Conservation (phyloP, 2,888 invertebrate genomes). For the Dioctria linearis region DNA sequence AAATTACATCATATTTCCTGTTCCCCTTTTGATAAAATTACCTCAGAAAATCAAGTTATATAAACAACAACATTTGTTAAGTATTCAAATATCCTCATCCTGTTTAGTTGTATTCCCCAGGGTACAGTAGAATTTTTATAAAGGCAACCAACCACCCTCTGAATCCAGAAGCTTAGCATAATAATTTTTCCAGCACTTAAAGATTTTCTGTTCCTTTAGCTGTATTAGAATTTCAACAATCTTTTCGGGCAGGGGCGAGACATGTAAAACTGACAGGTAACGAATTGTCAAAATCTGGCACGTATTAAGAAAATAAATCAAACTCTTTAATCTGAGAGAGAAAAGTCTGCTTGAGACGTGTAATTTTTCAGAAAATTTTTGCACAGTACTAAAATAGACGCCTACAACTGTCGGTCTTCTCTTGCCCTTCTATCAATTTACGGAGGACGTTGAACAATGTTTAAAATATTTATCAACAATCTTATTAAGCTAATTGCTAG, state of each 20-base stretch:
- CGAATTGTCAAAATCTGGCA: slow-evolving; percentile 48
- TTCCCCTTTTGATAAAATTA: too few species aligned
- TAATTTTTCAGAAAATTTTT: slow-evolving; percentile 12
- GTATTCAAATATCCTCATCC: background rate
- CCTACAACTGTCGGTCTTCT: too few species aligned
- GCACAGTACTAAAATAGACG: too few species aligned
- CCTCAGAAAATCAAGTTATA: slow-evolving; percentile 17
- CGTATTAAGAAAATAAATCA: slow-evolving; percentile 52
- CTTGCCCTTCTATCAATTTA: too few species aligned
- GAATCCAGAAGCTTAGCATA: slow-evolving; percentile 35
- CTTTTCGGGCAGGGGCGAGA: background rate
- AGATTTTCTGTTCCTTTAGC: background rate
- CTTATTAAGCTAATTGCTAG: too few species aligned
- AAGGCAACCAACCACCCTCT: background rate
- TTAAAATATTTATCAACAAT: too few species aligned
- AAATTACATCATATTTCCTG: too few species aligned
- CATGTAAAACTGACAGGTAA: slow-evolving; percentile 12
- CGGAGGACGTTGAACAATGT: too few species aligned
- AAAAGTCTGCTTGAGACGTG: slow-evolving; percentile 40
- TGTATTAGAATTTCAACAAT: background rate
- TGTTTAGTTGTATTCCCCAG: background rate
- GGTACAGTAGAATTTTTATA: background rate
- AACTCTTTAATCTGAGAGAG: slow-evolving; percentile 46
- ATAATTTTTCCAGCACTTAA: slow-evolving; percentile 32
- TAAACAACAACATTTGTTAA: slow-evolving; percentile 37